Base-by-base conservation (phyloP, 35 echinoderm and acorn worm genomes). In the Lytechinus pictus region DNA sequence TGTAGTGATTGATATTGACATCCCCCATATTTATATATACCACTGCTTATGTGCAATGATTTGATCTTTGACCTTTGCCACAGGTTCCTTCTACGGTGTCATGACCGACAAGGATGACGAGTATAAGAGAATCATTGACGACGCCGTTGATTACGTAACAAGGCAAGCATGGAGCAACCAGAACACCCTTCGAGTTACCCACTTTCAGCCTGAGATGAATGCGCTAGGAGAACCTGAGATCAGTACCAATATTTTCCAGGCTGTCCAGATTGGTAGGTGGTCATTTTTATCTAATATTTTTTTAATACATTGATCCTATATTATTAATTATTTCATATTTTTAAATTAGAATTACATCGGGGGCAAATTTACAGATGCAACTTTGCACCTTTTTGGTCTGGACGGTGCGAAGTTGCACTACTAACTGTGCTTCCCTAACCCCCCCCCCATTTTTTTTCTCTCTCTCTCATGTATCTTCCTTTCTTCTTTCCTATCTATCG, bases 191-290 rank as follows among this genome's bases (percentile, higher is more conserved):
- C 44, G 96, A 87, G 96, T 98, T 5, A 96, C 96, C 29, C 96
- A 98, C 52, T 96, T 98, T 54, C 71, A 95, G 24, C 94, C 97
- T 19, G 93, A 92, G 28, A n/a, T 55, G 54, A 13, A 4, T 9
- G 13, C 91, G 21, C 16, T 52, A 53, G 33, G 53, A 54, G 52
- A 86, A 61, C 96, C 94, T 12, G n/a, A 91, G 9, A 92, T 96
- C 79, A 97, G 96, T 90, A 95, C 29, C 24, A 98, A 98, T 86
- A 89, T 96, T 27, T 97, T 95, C 55, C 97, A 98, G 57, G 97
- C 97, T 9, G 86, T 98, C 27, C 57, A 94, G 93, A 86, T 98
- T 14, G 97, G 97, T 98, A 96, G 95, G 94, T 96, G 1, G 12
- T 91, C 95, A 28, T 13, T 21, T 52, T n/a, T 55, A 94, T 27